Evolutionary conservation across 2,888 invertebrate species (phyloP), one percentile per base, ranked within the genome.

Genomic region (Sinodicranocentrus sp.): DNA sequence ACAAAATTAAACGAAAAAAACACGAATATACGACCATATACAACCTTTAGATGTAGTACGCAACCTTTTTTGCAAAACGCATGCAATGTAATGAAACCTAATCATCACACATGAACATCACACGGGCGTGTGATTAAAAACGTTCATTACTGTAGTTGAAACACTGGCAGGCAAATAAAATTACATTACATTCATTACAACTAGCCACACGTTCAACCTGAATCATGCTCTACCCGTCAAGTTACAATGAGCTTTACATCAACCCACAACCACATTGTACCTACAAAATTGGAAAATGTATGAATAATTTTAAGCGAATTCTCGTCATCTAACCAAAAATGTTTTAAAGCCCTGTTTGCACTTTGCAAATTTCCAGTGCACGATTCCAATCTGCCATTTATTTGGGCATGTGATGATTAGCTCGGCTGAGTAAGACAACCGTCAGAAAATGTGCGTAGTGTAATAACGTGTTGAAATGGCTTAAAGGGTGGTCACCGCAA

Each of bases 371-470:
- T 52, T 70, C 70, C 70, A 70, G 70, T 48, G 70, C 70, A 70
- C 70, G 70, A 70, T 19, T 28, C 67, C 67, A 70, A 52, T 52
- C 43, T 52, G 52, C 52, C 70, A 70, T 25, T 68, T 52, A 23
- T 68, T 70, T 70, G 52, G 70, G 28, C 70, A 71, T 61, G 77
- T 33, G 63, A 33, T 63, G 63, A 63, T 63, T 63, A 63, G 63
- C 43, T 39, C 44, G 67, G 23, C 25, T n/a, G 17, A 25, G n/a
- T 3, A 15, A 17, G 52, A 52, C 52, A 52, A 17, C 6, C 59
- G 59, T 25, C 13, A 17, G 33, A 17, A 10, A 33, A 67, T 6
- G 33, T 23, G 48, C 57, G 23, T 25, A 19, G 43, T 25, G 21
- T 54, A 54, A 33, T 67, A 67, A 57, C 39, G 77, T 59, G 67